phyloP scores from a whole-genome alignment of 2,113 vertebrate genomes.

The Mormoops blainvillei region DNA sequence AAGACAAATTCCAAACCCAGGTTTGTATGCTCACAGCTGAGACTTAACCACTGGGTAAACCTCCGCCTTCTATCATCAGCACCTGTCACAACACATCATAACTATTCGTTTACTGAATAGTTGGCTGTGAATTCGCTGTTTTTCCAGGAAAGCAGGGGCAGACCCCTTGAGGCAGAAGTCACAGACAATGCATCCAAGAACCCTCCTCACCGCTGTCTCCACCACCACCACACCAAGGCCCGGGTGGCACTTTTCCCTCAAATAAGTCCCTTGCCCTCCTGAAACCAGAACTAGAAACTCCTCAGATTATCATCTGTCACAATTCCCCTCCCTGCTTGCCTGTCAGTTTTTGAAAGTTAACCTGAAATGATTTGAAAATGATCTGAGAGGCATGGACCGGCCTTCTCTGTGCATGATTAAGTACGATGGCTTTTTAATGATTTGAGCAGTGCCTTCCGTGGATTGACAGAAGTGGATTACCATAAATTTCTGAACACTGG shows the following conservation, averaged over 20 bases:
- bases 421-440: constrained; percentile 73
- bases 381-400: constrained; percentile 54
- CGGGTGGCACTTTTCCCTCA: neutral
- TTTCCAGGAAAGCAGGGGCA: neutral
- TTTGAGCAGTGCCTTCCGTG: constrained; percentile 51
- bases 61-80: neutral
- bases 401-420: constrained; percentile 65
- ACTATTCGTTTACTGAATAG: neutral
- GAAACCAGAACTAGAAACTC: constrained; percentile 2
- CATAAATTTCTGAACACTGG: neutral
- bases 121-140: neutral
- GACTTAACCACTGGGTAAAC: neutral
- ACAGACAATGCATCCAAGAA: neutral
- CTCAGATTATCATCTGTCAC: neutral
- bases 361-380: constrained; percentile 62
- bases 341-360: constrained; percentile 68
- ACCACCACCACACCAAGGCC: neutral
- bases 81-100: neutral
- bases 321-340: constrained; percentile 56
- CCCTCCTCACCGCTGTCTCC: neutral
- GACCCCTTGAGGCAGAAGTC: neutral
- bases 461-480: constrained; percentile 49
- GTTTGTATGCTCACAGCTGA: neutral
- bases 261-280: neutral
- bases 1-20: neutral